Evolutionary conservation across 2,888 invertebrate genomes (phyloP).

Genomic region (Sesia bembeciformis): DNA sequence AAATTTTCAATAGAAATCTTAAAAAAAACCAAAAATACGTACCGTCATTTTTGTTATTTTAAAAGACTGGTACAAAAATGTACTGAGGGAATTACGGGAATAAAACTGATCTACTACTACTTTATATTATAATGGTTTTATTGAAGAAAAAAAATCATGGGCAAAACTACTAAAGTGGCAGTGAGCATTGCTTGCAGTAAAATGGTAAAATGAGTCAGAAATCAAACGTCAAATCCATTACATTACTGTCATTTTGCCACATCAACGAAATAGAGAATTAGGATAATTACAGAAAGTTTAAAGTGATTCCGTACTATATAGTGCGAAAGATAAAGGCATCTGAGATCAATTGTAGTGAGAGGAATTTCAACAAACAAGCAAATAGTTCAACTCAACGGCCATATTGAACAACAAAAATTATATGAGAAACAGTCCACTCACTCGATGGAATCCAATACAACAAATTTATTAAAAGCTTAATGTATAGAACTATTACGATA

Average conservation of each 20-base stretch:
- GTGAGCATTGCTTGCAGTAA: conserved; percentile 10
- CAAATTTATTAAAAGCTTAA: conserved; percentile 2
- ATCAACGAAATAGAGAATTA: conserved; percentile 37
- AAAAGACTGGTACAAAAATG: too few species aligned
- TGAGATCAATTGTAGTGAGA: conserved; percentile 3
- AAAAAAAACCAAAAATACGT: too few species aligned
- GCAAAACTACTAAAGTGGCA: conserved; percentile 5
- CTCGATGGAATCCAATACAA: conserved; percentile 1
- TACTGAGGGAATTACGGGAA: too few species aligned
- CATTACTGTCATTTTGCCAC: conserved; percentile 65
- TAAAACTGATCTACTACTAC: background rate
- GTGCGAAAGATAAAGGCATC: conserved; percentile 3
- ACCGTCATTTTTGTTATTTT: too few species aligned
- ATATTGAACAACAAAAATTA: conserved; percentile 59
- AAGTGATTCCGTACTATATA: conserved; percentile 6
- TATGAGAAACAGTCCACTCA: conserved; percentile 19
- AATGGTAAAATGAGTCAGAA: conserved; percentile 56
- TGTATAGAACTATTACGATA: conserved; percentile 9
- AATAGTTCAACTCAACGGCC: conserved; percentile 57
- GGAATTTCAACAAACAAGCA: conserved; percentile 19
- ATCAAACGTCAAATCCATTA: conserved; percentile 53
- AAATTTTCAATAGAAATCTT: too few species aligned
- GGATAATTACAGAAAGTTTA: conserved; percentile 2
- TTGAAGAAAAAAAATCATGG: background rate
- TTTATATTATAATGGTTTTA: background rate